Evolutionary conservation across 2,888 invertebrate species (phyloP), one percentile per base, ranked within the genome.

Genomic region (Archips xylosteana): DNA sequence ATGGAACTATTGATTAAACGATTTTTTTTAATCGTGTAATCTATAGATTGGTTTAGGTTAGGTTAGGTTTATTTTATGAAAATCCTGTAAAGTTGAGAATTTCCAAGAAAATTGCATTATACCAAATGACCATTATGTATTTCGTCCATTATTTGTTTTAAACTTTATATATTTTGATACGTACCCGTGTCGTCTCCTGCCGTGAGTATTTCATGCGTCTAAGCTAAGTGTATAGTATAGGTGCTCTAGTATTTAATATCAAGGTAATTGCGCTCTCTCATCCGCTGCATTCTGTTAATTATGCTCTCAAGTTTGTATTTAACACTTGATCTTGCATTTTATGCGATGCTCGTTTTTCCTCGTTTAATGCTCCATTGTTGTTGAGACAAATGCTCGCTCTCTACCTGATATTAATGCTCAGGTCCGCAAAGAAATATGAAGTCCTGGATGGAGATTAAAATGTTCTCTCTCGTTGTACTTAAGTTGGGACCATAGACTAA

Each of bases 321-420:
- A 82, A 80, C 79, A 83, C 87, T 87, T 88, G 87, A 89, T 88
- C 87, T 83, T 82, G 60, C 74, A 73, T 73, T 73, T 73, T 73
- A 73, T 65, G 64, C 79, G 79, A 77, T 86, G 83, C 84, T 80
- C 80, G 76, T 81, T 82, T 75, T 81, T 83, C 76, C 78, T 76
- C 73, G 60, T 76, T 76, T 71, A 70, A 61, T 65, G 65, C 59
- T 79, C 76, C 78, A 78, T 78, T 81, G 81, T 82, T 84, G 83
- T 85, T 80, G 78, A 82, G 85, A 85, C 86, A 85, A 89, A 88
- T 85, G 84, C 84, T 76, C 65, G 79, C 84, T 85, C 84, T 86
- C 83, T 84, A 83, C 82, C 73, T 73, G 59, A 36, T 68, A 68
- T 69, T 73, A 72, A 54, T 71, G 51, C 65, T 77, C 72, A 76